phyloP scores from a whole-genome alignment of 2,888 invertebrate genomes.

The Drosophila barbarae region DNA sequence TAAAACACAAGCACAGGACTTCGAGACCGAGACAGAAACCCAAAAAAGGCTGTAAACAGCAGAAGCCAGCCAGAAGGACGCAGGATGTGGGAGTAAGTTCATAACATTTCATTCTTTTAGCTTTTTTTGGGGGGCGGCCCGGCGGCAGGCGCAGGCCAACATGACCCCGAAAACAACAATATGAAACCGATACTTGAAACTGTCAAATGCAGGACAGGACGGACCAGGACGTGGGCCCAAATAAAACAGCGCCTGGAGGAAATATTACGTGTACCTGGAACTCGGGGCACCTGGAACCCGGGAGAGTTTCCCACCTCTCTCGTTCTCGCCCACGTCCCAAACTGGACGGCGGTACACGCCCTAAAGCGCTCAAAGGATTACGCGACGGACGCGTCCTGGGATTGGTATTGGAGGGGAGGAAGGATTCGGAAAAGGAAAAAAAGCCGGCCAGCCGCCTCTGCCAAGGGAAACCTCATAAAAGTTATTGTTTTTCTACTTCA shows the following conservation, averaged over 20 bases:
- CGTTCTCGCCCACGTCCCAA: neutral
- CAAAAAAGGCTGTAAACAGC: constrained; percentile 16
- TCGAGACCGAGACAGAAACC: neutral
- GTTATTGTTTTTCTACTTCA: constrained; percentile 77
- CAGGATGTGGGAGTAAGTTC: constrained; percentile 22
- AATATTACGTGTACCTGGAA: constrained; percentile 37
- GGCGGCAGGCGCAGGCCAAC: neutral
- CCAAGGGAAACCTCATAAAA: constrained; percentile 71
- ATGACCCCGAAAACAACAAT: constrained; percentile 35
- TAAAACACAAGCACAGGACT: constrained; percentile 30
- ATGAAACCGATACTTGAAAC: constrained; percentile 71
- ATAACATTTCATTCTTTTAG: constrained; percentile 24
- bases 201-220: constrained; percentile 57
- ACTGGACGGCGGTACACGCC: constrained; percentile 43
- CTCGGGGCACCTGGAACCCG: constrained; percentile 8
- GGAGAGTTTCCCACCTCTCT: neutral
- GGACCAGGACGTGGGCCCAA: neutral
- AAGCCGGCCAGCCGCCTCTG: constrained; percentile 9
- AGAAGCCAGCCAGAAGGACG: constrained; percentile 31
- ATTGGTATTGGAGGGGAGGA: neutral
- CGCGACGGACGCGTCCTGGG: constrained; percentile 20
- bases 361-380: constrained; percentile 71
- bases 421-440: neutral
- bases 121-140: constrained; percentile 7
- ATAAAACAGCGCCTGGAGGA: constrained; percentile 9